A percentile compares a stretch with the other conserved stretches of the same genome.
phyloP scores from a whole-genome alignment of 2,888 invertebrate species.

The Agonopterix alstromeriana region DNA sequence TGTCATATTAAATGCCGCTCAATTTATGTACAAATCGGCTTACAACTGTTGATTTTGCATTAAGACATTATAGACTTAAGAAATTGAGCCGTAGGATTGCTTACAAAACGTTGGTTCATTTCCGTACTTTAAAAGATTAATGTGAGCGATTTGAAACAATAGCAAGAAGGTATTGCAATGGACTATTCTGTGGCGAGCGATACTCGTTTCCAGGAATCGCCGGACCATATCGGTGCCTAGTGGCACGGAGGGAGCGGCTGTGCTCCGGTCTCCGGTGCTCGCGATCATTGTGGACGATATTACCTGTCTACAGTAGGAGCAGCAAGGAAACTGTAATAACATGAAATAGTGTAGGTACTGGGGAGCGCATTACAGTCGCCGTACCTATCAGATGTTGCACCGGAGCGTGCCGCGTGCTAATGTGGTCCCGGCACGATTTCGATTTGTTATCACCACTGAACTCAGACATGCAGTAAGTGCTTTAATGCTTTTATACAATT shows the following conservation, averaged over 20 bases:
- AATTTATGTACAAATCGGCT: slow-evolving; percentile 48
- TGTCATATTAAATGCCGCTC: slow-evolving; percentile 52
- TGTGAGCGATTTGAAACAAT: slow-evolving; percentile 4
- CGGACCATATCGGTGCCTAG: slow-evolving; percentile 15
- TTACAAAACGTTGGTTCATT: slow-evolving; percentile 16
- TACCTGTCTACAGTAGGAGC: slow-evolving; percentile 37
- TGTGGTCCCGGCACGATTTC: slow-evolving; percentile 63
- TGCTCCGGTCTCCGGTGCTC: slow-evolving; percentile 12
- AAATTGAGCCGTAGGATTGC: slow-evolving; percentile 32
- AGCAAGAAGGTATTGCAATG: not conserved
- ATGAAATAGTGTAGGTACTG: slow-evolving; percentile 44
- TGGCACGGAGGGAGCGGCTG: slow-evolving; percentile 23
- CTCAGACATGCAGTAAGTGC: slow-evolving; percentile 22
- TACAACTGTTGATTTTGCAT: slow-evolving; percentile 41
- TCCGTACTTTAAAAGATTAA: not conserved
- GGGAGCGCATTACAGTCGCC: slow-evolving; percentile 37
- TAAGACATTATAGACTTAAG: slow-evolving; percentile 36
- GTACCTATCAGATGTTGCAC: slow-evolving; percentile 58
- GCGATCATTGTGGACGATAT: slow-evolving; percentile 46
- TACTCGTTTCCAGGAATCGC: slow-evolving; percentile 11
- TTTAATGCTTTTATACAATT: slow-evolving; percentile 23
- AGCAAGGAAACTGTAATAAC: slow-evolving; percentile 47
- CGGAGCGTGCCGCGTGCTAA: slow-evolving; percentile 64
- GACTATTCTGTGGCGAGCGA: slow-evolving; percentile 34
- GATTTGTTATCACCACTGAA: slow-evolving; percentile 57